Conservation (phyloP, 1,140 invertebrate genomes). For the Drepana arcuata region DNA sequence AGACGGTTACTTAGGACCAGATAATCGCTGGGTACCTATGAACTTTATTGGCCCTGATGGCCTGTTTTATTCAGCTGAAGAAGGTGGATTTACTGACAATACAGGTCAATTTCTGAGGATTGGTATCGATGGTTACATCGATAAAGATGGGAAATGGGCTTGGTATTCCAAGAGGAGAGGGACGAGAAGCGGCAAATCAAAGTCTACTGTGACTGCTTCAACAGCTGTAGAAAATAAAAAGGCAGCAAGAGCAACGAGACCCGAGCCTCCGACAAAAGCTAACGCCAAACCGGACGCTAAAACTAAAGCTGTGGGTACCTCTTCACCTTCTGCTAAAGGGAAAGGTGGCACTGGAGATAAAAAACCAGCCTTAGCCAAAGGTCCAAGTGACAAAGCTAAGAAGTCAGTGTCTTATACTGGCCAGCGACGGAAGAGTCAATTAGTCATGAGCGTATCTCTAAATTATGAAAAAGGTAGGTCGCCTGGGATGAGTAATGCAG, state of each 20-base stretch:
- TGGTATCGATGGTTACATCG: slow-evolving; percentile 55
- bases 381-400: slow-evolving; percentile 12
- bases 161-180: slow-evolving; percentile 40
- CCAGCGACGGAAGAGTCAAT: slow-evolving; percentile 22
- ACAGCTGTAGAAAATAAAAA: slow-evolving; percentile 8
- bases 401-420: slow-evolving; percentile 26
- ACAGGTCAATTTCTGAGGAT: slow-evolving; percentile 35
- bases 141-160: slow-evolving; percentile 55
- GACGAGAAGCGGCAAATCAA: slow-evolving; percentile 9
- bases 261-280: slow-evolving; percentile 7
- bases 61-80: slow-evolving; percentile 51
- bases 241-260: slow-evolving; percentile 3
- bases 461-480: slow-evolving; percentile 21
- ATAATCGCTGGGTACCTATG: slow-evolving; percentile 57
- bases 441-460: slow-evolving; percentile 36
- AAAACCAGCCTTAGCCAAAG: slow-evolving; percentile 7
- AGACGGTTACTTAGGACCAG: slow-evolving; percentile 56
- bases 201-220: background rate
- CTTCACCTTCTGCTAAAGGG: slow-evolving; percentile 6
- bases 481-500: slow-evolving; percentile 6
- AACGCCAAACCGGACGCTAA: slow-evolving; percentile 14
- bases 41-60: slow-evolving; percentile 59
- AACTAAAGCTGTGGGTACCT: slow-evolving; percentile 1
- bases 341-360: slow-evolving; percentile 19
- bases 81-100: slow-evolving; percentile 46